Evolutionary conservation across 2,888 invertebrate genomes (phyloP), one percentile per base, ranked within the genome.

Genomic region (Brachyptera risi): DNA sequence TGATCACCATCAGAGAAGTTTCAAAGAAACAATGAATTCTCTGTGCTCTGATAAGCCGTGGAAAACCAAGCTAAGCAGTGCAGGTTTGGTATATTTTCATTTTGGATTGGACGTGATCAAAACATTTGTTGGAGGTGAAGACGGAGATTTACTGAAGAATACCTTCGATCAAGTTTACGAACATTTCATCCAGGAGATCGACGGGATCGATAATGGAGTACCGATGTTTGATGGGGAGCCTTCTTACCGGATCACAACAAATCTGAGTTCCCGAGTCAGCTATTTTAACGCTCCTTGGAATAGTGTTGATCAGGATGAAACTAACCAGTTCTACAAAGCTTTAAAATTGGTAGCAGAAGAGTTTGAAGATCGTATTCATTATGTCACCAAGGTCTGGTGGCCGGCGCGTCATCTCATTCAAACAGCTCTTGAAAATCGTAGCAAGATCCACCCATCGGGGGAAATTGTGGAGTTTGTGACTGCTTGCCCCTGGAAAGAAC

Each of bases 181-280:
- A 66, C 82, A 82, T 61, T 90, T 98, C 59, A 85, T 99, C 13
- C 87, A 90, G 77, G 96, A 97, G 80, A 82, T 99, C 63, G 99
- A 99, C 77, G 98, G 90, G 1, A 89, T 97, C 59, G 99, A 99
- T 74, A 99, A 99, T 78, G 99, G 98, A n/a, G 81, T 97, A 0
- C 85, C 87, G 0, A 88, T 91, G 80, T 84, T 83, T 65, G 83
- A 86, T 42, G 88, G 83, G 1, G 84, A 87, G 70, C 86, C 88
- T 0, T 51, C 62, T 69, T 78, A 73, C 73, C 80, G 80, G 65
- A 89, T 96, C n/a, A 81, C 82, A 1, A 92, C 96, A 0, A 81
- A 87, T 73, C 71, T 97, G 9, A 87, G 90, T 70, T 75, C 83
- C 0, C 79, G 96, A 67, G 88, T 98, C 1, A 79, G 78, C 4